These are phyloP conservation scores for Pteromalus puparum DNA, from an alignment of 1,140 invertebrate species.

Conservation along the genomic window DNA sequence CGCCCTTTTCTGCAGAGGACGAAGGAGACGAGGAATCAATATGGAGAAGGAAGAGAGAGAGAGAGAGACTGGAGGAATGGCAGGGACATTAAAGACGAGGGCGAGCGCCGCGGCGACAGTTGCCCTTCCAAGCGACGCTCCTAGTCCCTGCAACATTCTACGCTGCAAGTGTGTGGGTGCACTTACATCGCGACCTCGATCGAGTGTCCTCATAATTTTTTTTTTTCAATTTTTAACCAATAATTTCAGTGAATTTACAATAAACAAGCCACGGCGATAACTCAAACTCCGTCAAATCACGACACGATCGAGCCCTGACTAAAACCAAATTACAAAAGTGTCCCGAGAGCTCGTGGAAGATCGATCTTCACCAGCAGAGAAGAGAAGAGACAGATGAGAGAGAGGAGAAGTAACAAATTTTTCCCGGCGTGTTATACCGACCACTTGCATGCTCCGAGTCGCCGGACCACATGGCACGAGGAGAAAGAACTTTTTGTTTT, in stretches of 20 bases:
- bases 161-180: too few relatives aligned
- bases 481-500: too few relatives aligned
- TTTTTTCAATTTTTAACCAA: too few relatives aligned
- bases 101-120: slow-evolving; percentile 1
- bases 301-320: not conserved
- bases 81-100: slow-evolving; percentile 15
- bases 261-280: not conserved
- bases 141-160: not conserved
- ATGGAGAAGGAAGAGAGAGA: slow-evolving; percentile 17
- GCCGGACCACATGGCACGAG: too few relatives aligned
- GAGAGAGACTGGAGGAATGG: not conserved
- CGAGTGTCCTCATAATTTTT: too few relatives aligned
- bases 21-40: not conserved
- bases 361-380: not conserved
- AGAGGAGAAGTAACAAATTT: too few relatives aligned
- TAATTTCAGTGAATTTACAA: too few relatives aligned
- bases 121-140: slow-evolving; percentile 29
- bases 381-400: too few relatives aligned
- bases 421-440: too few relatives aligned
- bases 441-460: too few relatives aligned
- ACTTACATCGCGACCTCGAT: too few relatives aligned
- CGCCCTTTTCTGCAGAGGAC: not conserved
- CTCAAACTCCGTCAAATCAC: not conserved
- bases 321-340: not conserved
- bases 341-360: not conserved